Conservation (phyloP, 2,888 invertebrate genomes). For the Cantharis flavilabris region DNA sequence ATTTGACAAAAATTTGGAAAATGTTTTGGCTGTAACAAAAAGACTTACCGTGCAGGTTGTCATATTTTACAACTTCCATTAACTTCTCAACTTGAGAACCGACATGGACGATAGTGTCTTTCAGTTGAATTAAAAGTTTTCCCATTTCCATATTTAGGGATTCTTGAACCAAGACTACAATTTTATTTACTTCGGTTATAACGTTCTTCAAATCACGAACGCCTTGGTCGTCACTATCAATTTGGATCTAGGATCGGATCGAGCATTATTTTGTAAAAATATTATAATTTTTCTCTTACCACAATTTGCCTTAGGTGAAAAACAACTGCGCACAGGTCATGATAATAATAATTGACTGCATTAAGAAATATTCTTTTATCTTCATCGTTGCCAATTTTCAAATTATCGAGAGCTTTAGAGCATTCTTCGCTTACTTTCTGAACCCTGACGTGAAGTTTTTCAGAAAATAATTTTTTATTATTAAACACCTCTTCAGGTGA, state of each 20-base stretch:
- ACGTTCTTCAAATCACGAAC: neutral
- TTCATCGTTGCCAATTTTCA: neutral
- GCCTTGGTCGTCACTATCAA: neutral
- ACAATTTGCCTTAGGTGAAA: neutral
- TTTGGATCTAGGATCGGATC: neutral
- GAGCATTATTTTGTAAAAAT: neutral
- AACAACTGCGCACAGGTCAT: neutral
- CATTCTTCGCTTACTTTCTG: too few relatives aligned
- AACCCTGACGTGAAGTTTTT: neutral
- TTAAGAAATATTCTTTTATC: neutral
- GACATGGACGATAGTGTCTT: neutral
- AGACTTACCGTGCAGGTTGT: neutral
- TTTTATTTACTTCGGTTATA: neutral
- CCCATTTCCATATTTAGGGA: neutral
- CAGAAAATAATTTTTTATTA: neutral
- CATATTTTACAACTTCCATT: neutral
- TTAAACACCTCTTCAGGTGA: neutral
- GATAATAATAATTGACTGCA: neutral
- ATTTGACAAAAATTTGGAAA: neutral
- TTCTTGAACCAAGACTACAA: neutral
- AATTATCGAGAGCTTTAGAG: neutral
- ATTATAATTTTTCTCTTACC: neutral
- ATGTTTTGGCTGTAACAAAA: neutral
- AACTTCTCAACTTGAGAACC: neutral
- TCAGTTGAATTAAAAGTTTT: neutral